Evolutionary conservation across 2,113 vertebrate genomes (phyloP).

Genomic region (Tachycineta bicolor): DNA sequence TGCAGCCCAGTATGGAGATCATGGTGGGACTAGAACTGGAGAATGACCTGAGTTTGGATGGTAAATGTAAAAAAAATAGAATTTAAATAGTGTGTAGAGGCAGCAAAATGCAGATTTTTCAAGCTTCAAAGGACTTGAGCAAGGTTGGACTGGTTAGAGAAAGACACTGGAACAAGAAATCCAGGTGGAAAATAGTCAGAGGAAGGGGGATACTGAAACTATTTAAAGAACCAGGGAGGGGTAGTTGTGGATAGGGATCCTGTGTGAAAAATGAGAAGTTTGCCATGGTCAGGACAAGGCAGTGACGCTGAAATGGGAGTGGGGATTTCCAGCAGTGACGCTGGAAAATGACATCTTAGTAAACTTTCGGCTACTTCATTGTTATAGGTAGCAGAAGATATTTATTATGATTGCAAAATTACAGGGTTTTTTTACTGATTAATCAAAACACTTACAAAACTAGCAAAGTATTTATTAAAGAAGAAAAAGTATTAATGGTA

Average conservation of each 20-base stretch:
- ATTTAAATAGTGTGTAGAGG: not conserved
- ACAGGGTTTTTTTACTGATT: not conserved
- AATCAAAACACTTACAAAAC: not conserved
- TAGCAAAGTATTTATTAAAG: not conserved
- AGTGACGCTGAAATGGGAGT: not conserved
- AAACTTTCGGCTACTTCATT: not conserved
- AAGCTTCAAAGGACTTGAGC: not conserved
- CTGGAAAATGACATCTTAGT: not conserved
- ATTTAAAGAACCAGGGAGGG: not conserved
- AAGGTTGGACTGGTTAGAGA: not conserved
- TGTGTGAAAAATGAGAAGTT: not conserved
- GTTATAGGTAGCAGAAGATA: not conserved
- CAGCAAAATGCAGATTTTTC: not conserved
- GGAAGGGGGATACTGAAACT: not conserved
- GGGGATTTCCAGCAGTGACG: not conserved
- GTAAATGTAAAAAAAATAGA: not conserved
- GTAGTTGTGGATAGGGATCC: not conserved
- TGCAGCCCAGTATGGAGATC: accelerated
- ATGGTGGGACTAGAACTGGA: not conserved
- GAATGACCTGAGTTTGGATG: not conserved
- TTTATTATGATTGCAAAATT: not conserved
- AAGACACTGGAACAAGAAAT: not conserved
- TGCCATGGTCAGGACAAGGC: not conserved
- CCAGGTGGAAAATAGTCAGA: accelerated
- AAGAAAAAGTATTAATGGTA: not conserved